A percentile compares a stretch with the other conserved stretches of the same genome.
Evolutionary conservation across 2,797 vertebrate genomes (phyloP).

Genomic region (Xenopus petersii): DNA sequence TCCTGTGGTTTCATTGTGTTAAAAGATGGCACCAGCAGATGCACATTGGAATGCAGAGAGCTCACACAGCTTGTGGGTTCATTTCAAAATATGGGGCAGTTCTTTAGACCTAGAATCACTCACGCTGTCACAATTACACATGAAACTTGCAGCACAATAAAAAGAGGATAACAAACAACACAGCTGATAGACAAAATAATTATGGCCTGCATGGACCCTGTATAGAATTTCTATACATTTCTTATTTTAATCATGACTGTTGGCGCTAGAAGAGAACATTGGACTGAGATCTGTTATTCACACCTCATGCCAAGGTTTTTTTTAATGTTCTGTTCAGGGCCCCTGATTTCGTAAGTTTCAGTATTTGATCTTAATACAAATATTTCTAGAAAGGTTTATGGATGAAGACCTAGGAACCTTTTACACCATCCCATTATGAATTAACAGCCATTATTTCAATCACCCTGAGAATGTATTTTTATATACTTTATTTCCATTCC

Average conservation of each 20-base stretch:
- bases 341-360: not conserved
- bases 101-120: no score
- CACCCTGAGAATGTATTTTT: not conserved
- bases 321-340: not conserved
- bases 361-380: not conserved
- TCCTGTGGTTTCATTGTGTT: no score
- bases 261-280: not conserved
- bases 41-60: no score
- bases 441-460: not conserved
- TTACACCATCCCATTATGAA: not conserved
- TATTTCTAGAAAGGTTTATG: not conserved
- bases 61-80: no score
- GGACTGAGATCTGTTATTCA: not conserved
- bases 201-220: not conserved
- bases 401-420: not conserved
- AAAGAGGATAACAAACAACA: not conserved
- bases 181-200: not conserved
- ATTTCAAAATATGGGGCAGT: no score
- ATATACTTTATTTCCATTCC: no score
- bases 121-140: not conserved
- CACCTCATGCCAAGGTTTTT: not conserved
- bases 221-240: not conserved
- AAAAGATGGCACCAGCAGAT: no score
- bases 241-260: not conserved
- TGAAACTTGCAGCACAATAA: not conserved